Percentiles rank a stretch among this genome's conserved stretches.
Evolutionary conservation across 2,888 invertebrate species (phyloP).

Genomic region (Pardosa pseudoannulata): DNA sequence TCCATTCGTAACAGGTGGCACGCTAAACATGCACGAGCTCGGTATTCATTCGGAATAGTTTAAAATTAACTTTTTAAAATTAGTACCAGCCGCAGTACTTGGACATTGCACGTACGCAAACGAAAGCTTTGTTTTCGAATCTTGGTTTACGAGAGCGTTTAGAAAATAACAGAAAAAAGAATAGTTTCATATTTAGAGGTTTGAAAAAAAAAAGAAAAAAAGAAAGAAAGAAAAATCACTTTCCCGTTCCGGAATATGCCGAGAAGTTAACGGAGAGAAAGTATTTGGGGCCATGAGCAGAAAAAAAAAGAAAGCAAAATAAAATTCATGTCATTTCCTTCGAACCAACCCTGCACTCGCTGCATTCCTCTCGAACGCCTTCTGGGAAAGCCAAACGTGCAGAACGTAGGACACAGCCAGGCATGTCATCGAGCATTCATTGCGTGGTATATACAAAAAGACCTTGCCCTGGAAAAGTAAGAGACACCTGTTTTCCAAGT

Average conservation of each 20-base stretch:
- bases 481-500: background rate
- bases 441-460: background rate
- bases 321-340: background rate
- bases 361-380: constrained; percentile 29
- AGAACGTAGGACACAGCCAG: constrained; percentile 26
- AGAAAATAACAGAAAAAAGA: no score
- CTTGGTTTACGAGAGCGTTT: no score
- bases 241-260: background rate
- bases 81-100: no score
- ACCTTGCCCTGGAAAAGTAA: constrained; percentile 33
- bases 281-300: background rate
- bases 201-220: background rate
- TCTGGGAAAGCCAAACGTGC: constrained; percentile 38
- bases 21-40: no score
- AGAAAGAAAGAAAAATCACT: background rate
- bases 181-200: no score
- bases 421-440: constrained; percentile 23
- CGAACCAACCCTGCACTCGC: background rate
- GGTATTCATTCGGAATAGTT: no score
- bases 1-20: no score
- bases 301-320: no score
- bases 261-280: background rate
- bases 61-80: no score
- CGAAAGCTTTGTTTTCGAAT: no score
- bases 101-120: no score